These are phyloP conservation scores for Sinohyriopsis cumingii DNA, from an alignment of 2,888 invertebrate species.

Conservation along the genomic window DNA sequence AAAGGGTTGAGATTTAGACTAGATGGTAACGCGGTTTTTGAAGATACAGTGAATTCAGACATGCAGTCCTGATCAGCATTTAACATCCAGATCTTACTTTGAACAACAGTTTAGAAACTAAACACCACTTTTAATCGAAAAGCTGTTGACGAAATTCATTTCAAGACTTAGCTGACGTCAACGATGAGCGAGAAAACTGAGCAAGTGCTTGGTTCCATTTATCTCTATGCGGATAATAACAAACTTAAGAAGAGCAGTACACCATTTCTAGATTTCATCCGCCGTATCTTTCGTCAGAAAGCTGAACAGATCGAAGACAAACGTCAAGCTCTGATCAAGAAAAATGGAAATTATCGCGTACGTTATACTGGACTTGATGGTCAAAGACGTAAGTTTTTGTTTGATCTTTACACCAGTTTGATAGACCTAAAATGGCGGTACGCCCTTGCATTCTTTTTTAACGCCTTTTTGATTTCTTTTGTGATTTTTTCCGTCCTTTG, in stretches of 20 bases:
- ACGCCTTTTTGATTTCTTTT: slow-evolving; percentile 90
- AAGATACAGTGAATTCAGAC: too few species aligned
- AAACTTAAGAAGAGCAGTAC: slow-evolving; percentile 24
- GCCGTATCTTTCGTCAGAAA: slow-evolving; percentile 10
- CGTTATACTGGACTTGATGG: slow-evolving; percentile 92
- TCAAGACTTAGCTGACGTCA: too few species aligned
- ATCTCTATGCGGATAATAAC: slow-evolving; percentile 31
- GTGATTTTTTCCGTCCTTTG: slow-evolving; percentile 81
- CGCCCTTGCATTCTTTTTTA: slow-evolving; percentile 90
- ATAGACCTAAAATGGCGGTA: slow-evolving; percentile 91
- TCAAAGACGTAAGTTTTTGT: slow-evolving; percentile 75
- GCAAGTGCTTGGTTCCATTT: slow-evolving; percentile 37
- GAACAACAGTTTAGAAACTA: too few species aligned
- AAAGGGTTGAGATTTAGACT: too few species aligned
- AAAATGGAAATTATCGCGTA: slow-evolving; percentile 96
- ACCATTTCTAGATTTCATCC: slow-evolving; percentile 34
- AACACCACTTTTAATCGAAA: too few species aligned
- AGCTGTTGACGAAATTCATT: too few species aligned
- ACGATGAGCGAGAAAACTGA: slow-evolving; percentile 8
- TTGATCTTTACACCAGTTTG: slow-evolving; percentile 92
- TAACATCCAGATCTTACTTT: too few species aligned
- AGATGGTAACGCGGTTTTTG: too few species aligned
- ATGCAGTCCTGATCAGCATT: too few species aligned
- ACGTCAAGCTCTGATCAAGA: slow-evolving; percentile 85
- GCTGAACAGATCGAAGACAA: slow-evolving; percentile 38